Percentiles rank a stretch among this genome's conserved stretches.
phyloP scores from a whole-genome alignment of 2,113 vertebrate species.

The Archilochus colubris region DNA sequence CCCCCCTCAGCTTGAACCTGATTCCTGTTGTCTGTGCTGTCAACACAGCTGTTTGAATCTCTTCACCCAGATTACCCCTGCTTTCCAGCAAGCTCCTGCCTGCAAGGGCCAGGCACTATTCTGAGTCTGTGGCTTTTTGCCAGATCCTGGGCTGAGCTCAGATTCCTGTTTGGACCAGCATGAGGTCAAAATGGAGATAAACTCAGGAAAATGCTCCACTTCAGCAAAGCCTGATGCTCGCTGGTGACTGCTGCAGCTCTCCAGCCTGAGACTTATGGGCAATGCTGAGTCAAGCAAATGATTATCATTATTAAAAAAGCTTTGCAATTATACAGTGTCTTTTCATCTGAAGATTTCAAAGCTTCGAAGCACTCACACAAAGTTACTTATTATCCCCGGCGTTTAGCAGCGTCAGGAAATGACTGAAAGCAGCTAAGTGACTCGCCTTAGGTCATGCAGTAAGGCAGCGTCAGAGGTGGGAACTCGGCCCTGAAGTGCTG shows the following conservation, averaged over 20 bases:
- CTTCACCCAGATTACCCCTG: background rate
- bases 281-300: background rate
- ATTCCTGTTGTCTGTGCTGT: slow-evolving; percentile 20
- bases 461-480: slow-evolving; percentile 37
- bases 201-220: background rate
- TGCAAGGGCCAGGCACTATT: background rate
- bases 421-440: slow-evolving; percentile 32
- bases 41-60: slow-evolving; percentile 53
- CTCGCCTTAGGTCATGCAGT: slow-evolving; percentile 52
- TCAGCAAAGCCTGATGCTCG: background rate
- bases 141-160: background rate
- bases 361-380: background rate
- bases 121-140: background rate
- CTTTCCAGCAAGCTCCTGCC: slow-evolving; percentile 4
- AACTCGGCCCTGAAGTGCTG: slow-evolving; percentile 44
- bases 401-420: slow-evolving; percentile 64
- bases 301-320: slow-evolving; percentile 56
- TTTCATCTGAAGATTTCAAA: slow-evolving; percentile 66
- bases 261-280: background rate
- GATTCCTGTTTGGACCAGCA: background rate
- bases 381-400: slow-evolving; percentile 51
- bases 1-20: slow-evolving; percentile 16
- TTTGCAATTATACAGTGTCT: slow-evolving; percentile 49
- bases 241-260: background rate
- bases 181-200: background rate